A percentile compares a stretch with the other conserved stretches of the same genome.
Evolutionary conservation across 2,113 vertebrate species (phyloP).

Genomic region (Eira barbara): DNA sequence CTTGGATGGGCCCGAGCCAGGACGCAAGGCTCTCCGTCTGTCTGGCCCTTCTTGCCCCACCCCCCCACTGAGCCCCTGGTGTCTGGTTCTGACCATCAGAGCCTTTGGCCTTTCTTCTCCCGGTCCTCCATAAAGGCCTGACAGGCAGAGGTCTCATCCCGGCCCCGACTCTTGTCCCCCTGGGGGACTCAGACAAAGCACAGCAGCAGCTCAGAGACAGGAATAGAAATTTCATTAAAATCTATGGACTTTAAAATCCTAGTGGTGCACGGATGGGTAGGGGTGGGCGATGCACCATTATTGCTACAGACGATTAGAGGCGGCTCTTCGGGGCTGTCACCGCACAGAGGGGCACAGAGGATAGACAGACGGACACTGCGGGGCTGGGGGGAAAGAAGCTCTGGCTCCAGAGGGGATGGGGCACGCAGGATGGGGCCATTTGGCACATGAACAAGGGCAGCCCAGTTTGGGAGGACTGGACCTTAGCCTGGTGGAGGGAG

Average conservation of each 20-base stretch:
- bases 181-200: conserved; percentile 66
- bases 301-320: conserved; percentile 76
- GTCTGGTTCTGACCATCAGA: not conserved
- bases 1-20: not conserved
- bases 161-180: conserved; percentile 29
- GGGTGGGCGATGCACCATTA: conserved; percentile 47
- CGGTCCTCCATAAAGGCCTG: not conserved
- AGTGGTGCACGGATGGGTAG: conserved; percentile 71
- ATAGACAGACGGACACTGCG: conserved; percentile 24
- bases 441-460: conserved; percentile 67
- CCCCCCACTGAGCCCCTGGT: not conserved
- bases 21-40: not conserved
- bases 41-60: not conserved
- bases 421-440: conserved; percentile 53
- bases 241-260: conserved; percentile 85
- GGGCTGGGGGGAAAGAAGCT: conserved; percentile 9
- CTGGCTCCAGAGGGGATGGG: not conserved
- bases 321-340: conserved; percentile 41
- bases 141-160: conserved; percentile 24
- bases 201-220: conserved; percentile 72
- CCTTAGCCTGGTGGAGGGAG: conserved; percentile 18
- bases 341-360: conserved; percentile 55
- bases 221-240: conserved; percentile 90
- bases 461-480: conserved; percentile 45
- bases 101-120: not conserved